These are phyloP conservation scores for Notothenia rossii DNA, from an alignment of 2,113 vertebrate species.

Conservation along the genomic window DNA sequence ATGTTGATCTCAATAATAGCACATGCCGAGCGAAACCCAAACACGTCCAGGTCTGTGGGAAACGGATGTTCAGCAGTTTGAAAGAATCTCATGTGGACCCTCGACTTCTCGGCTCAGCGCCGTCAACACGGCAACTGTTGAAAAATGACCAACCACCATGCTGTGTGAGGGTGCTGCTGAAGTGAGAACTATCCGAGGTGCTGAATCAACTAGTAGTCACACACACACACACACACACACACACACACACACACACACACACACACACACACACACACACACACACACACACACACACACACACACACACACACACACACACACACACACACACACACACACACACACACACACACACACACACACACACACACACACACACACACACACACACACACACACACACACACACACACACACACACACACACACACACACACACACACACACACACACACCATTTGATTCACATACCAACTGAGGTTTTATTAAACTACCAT, in stretches of 20 bases:
- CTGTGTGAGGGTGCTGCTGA: too few species aligned
- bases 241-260: too few species aligned
- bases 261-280: not conserved
- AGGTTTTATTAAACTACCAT: not conserved
- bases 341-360: not conserved
- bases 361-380: not conserved
- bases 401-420: not conserved
- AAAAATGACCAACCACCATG: too few species aligned
- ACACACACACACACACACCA: too few species aligned
- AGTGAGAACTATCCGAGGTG: constrained; percentile 66
- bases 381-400: too few species aligned
- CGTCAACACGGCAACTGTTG: not conserved
- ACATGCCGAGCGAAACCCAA: not conserved
- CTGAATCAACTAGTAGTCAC: constrained; percentile 43
- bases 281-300: too few species aligned
- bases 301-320: not conserved
- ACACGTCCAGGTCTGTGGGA: not conserved
- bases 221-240: constrained; percentile 6
- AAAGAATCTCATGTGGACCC: constrained; percentile 26
- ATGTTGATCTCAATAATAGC: constrained; percentile 10
- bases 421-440: not conserved
- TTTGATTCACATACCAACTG: too few species aligned
- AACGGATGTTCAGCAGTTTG: constrained; percentile 12
- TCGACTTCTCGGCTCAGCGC: not conserved
- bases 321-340: not conserved